A percentile compares a stretch with the other conserved stretches of the same genome.
These are phyloP conservation scores for Poeciliopsis prolifica DNA, from an alignment of 2,113 vertebrate species.

Conservation along the genomic window DNA sequence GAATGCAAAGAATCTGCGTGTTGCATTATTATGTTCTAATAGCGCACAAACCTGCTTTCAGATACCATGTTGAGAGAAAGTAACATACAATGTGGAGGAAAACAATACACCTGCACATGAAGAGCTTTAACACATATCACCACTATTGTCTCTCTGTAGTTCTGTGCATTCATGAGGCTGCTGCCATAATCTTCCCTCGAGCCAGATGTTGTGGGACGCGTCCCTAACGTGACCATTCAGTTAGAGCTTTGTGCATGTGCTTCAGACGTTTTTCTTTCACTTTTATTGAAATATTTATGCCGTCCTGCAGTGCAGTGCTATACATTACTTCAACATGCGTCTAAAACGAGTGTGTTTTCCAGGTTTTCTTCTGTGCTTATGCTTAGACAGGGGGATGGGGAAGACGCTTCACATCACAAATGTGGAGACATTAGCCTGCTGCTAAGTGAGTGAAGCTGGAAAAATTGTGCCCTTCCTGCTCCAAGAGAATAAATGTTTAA, in stretches of 20 bases:
- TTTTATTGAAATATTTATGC: slow-evolving; percentile 42
- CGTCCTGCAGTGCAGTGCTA: slow-evolving; percentile 3
- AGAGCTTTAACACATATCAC: slow-evolving; percentile 21
- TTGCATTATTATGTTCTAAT: too few relatives aligned
- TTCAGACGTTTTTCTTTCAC: not conserved
- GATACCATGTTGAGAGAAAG: slow-evolving; percentile 1
- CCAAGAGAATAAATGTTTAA: slow-evolving; percentile 51
- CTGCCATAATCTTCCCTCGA: slow-evolving; percentile 15
- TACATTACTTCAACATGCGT: slow-evolving; percentile 10
- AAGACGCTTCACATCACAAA: slow-evolving; percentile 1
- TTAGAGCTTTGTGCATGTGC: not conserved
- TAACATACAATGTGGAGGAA: not conserved
- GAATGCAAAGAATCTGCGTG: too few relatives aligned
- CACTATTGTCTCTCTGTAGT: slow-evolving; percentile 1
- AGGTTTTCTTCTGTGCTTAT: not conserved
- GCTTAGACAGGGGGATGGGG: not conserved
- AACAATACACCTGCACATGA: slow-evolving; percentile 43
- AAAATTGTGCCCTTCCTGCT: slow-evolving; percentile 30
- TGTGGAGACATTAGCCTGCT: not conserved
- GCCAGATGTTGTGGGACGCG: not conserved
- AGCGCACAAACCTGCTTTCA: not conserved
- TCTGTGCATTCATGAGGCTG: slow-evolving; percentile 20
- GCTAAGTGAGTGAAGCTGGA: slow-evolving; percentile 22
- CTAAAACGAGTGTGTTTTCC: not conserved
- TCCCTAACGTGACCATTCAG: slow-evolving; percentile 21